Evolutionary conservation across 2,888 invertebrate species (phyloP).

Genomic region (Cerastis rubricosa): DNA sequence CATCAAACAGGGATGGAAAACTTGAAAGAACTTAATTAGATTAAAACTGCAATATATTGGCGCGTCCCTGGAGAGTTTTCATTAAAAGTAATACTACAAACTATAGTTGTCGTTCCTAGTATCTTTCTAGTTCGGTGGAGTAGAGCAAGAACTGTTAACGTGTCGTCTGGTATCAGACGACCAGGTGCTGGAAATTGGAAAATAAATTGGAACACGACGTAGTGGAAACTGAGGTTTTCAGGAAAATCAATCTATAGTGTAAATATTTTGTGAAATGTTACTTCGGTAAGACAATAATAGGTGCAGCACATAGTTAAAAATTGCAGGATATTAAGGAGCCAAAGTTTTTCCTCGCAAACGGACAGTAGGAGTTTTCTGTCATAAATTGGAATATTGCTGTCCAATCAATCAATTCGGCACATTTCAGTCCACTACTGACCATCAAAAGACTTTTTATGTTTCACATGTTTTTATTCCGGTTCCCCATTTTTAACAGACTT

Average conservation of each 20-base stretch:
- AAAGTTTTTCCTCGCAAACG: not conserved
- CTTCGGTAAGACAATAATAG: not conserved
- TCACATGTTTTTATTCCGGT: not conserved
- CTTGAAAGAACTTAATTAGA: slow-evolving; percentile 42
- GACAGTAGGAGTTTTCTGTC: not conserved
- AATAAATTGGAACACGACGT: slow-evolving; percentile 47
- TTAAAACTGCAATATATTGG: slow-evolving; percentile 51
- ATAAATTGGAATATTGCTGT: not conserved
- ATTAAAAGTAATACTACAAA: slow-evolving; percentile 42
- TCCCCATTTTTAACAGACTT: not conserved
- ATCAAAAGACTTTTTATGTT: not conserved
- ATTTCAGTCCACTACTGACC: not conserved
- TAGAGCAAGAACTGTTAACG: slow-evolving; percentile 20
- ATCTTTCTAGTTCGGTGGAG: slow-evolving; percentile 14
- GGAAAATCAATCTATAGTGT: not conserved
- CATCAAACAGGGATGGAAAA: slow-evolving; percentile 35
- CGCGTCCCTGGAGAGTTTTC: slow-evolving; percentile 37
- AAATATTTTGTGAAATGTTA: not conserved
- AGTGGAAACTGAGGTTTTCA: slow-evolving; percentile 15
- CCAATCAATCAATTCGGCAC: not conserved
- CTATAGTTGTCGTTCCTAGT: slow-evolving; percentile 25
- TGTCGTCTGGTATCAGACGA: slow-evolving; percentile 43
- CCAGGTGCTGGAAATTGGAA: slow-evolving; percentile 44
- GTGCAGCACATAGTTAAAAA: not conserved
- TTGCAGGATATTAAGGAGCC: not conserved